Conservation (phyloP, 2,888 invertebrate species). For the Dynastes grantii region DNA sequence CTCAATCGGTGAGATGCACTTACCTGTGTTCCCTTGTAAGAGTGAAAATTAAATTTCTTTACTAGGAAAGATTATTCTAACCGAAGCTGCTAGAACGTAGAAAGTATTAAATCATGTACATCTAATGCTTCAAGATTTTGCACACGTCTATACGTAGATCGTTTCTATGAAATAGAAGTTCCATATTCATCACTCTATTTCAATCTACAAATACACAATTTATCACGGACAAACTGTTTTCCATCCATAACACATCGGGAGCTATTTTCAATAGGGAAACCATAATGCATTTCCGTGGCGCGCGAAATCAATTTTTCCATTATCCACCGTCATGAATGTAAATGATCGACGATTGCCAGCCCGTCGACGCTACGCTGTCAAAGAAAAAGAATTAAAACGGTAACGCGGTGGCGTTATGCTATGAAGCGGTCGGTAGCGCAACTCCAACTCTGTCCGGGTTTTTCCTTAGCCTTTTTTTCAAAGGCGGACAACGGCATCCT, state of each 20-base stretch:
- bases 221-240: slow-evolving; percentile 12
- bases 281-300: slow-evolving; percentile 10
- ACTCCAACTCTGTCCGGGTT: not conserved
- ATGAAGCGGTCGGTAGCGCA: not conserved
- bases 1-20: too few relatives aligned
- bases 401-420: not conserved
- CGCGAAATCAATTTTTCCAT: slow-evolving; percentile 41
- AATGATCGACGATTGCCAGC: slow-evolving; percentile 31
- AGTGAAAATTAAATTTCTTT: too few relatives aligned
- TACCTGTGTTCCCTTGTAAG: too few relatives aligned
- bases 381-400: slow-evolving; percentile 23
- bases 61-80: too few relatives aligned
- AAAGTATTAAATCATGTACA: too few relatives aligned
- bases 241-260: slow-evolving; percentile 11
- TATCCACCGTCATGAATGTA: slow-evolving; percentile 38
- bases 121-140: too few relatives aligned
- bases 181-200: slow-evolving; percentile 3
- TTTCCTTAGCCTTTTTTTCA: slow-evolving; percentile 11
- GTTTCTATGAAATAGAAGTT: not conserved
- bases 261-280: not conserved
- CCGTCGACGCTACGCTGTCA: slow-evolving; percentile 14
- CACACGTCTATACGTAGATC: too few relatives aligned
- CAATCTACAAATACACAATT: slow-evolving; percentile 1
- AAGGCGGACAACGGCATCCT: slow-evolving; percentile 19
- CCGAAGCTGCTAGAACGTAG: too few relatives aligned